Conservation (phyloP, 2,797 vertebrate genomes). For the Antennarius maculatus region DNA sequence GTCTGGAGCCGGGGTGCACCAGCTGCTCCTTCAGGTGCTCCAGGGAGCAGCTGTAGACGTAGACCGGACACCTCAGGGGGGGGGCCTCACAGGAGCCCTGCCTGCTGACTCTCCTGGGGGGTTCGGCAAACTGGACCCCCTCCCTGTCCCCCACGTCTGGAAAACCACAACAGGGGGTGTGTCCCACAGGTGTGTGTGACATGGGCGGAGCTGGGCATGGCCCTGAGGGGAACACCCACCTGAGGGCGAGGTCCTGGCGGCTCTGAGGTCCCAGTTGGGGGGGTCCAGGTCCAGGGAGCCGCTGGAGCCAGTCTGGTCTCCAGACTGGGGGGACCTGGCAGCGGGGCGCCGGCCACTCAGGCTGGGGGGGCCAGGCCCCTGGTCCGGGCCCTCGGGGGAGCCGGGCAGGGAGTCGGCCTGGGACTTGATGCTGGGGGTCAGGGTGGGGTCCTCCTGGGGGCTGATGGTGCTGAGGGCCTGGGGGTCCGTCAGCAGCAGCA, state of each 20-base stretch:
- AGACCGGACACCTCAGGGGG: slow-evolving; percentile 90
- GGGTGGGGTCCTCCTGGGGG: slow-evolving; percentile 68
- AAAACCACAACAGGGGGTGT: neutral
- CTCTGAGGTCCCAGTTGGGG: slow-evolving; percentile 45
- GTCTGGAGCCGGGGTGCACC: slow-evolving; percentile 82
- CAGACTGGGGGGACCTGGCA: slow-evolving; percentile 50
- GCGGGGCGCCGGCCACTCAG: too few species aligned
- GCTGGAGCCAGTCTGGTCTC: neutral
- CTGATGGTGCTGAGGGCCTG: slow-evolving; percentile 33
- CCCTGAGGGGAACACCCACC: slow-evolving; percentile 64
- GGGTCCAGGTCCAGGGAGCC: slow-evolving; percentile 51
- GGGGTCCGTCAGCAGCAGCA: slow-evolving; percentile 83
- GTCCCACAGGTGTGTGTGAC: neutral
- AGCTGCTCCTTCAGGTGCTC: slow-evolving; percentile 91
- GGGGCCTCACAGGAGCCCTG: slow-evolving; percentile 85
- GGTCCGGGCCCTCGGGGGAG: slow-evolving; percentile 60
- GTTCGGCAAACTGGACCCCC: slow-evolving; percentile 80
- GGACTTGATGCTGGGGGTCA: slow-evolving; percentile 70
- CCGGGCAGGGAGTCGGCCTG: slow-evolving; percentile 67
- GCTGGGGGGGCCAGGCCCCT: too few species aligned
- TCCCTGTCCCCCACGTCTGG: slow-evolving; percentile 79
- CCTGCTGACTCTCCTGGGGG: slow-evolving; percentile 81
- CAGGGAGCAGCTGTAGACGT: slow-evolving; percentile 93
- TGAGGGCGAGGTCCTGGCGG: slow-evolving; percentile 65
- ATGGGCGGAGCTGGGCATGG: too few species aligned